Percentiles rank a stretch among this genome's conserved stretches.
These are phyloP conservation scores for Atlantisia rogersi DNA, from an alignment of 2,113 vertebrate species.

Conservation along the genomic window DNA sequence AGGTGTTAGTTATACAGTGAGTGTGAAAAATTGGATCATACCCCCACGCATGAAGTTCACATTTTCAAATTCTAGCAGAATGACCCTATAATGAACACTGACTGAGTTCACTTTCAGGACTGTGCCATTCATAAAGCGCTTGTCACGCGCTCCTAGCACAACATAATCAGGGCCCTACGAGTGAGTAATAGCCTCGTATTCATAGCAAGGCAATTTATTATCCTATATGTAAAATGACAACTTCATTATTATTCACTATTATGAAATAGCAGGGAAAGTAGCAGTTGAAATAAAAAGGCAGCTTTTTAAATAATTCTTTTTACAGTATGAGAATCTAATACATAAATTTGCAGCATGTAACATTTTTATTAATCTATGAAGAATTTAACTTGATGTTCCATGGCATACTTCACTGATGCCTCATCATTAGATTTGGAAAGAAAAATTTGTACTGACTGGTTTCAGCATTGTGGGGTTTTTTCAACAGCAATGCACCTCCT, in stretches of 20 bases:
- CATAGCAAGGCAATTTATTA: slow-evolving; percentile 46
- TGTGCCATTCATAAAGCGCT: slow-evolving; percentile 18
- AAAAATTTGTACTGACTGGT: not conserved
- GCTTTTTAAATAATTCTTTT: slow-evolving; percentile 35
- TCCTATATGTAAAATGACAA: slow-evolving; percentile 48
- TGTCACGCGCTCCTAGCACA: slow-evolving; percentile 26
- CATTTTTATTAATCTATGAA: slow-evolving; percentile 31
- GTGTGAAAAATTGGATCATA: slow-evolving; percentile 22
- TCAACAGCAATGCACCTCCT: not conserved
- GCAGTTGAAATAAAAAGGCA: slow-evolving; percentile 33
- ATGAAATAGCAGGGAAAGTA: slow-evolving; percentile 13
- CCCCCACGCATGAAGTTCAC: not conserved
- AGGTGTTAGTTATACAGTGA: not conserved
- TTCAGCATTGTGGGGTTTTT: fast-evolving
- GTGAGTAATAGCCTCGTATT: slow-evolving; percentile 34
- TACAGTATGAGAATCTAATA: not conserved
- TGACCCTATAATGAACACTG: slow-evolving; percentile 34
- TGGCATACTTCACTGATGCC: not conserved
- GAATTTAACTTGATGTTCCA: slow-evolving; percentile 35
- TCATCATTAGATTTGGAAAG: not conserved
- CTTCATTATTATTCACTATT: slow-evolving; percentile 41
- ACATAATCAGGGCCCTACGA: slow-evolving; percentile 5
- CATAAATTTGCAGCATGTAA: not conserved
- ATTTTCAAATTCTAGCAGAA: not conserved
- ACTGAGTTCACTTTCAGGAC: slow-evolving; percentile 24